Evolutionary conservation across 2,888 invertebrate species (phyloP).

Genomic region (Petrolisthes manimaculis): DNA sequence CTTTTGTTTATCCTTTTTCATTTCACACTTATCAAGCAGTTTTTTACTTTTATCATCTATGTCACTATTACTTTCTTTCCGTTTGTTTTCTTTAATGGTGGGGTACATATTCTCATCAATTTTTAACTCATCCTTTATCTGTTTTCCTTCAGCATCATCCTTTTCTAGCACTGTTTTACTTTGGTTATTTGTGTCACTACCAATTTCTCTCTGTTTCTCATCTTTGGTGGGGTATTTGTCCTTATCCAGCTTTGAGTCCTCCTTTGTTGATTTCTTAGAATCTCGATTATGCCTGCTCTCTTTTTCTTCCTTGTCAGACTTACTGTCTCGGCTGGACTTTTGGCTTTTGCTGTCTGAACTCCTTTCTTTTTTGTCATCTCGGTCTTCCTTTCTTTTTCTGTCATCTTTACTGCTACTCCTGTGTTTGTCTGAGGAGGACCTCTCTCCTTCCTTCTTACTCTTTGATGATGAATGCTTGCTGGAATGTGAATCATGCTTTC

Average conservation of each 20-base stretch:
- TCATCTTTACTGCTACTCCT: slow-evolving; percentile 36
- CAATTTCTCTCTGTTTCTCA: neutral
- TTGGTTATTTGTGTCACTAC: neutral
- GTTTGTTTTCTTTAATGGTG: slow-evolving; percentile 23
- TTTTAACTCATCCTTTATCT: neutral
- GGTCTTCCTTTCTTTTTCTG: slow-evolving; percentile 17
- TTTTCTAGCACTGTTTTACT: neutral
- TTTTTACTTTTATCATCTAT: too few species aligned
- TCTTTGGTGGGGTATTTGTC: neutral
- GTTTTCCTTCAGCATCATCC: neutral
- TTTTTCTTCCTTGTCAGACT: slow-evolving; percentile 27
- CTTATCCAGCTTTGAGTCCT: slow-evolving; percentile 5
- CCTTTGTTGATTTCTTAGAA: neutral
- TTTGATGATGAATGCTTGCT: slow-evolving; percentile 34
- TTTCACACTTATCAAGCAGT: too few species aligned
- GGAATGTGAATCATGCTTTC: slow-evolving; percentile 34
- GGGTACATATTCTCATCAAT: neutral
- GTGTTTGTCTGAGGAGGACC: slow-evolving; percentile 1
- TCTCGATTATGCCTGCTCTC: neutral
- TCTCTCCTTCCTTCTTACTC: neutral
- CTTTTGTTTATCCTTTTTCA: too few species aligned
- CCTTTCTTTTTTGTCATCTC: slow-evolving; percentile 18
- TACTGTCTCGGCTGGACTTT: neutral
- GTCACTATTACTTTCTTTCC: too few species aligned
- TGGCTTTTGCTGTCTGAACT: neutral